Evolutionary conservation across 2,113 vertebrate species (phyloP).

Genomic region (Psammodynastes pulverulentus): DNA sequence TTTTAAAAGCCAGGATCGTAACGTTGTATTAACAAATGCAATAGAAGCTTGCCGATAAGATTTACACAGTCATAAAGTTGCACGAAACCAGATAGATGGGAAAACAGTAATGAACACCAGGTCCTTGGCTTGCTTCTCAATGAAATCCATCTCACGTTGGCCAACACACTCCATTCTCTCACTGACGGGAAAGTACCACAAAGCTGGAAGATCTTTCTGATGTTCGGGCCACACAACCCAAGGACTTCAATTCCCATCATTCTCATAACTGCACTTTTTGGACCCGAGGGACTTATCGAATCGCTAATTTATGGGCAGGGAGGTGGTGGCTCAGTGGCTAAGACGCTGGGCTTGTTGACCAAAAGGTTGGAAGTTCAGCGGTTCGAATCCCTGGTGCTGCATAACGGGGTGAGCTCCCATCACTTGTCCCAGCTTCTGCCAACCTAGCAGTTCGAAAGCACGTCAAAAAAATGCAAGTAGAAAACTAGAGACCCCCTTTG

Average conservation of each 20-base stretch:
- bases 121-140: neutral
- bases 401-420: too few species aligned
- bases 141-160: neutral
- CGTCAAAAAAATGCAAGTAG: too few species aligned
- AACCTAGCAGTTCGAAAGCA: too few species aligned
- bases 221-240: neutral
- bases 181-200: neutral
- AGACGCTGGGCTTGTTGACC: too few species aligned
- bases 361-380: too few species aligned
- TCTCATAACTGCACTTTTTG: neutral
- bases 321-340: too few species aligned
- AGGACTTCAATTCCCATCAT: neutral
- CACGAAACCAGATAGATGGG: neutral
- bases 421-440: too few species aligned
- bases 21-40: slow-evolving; percentile 24
- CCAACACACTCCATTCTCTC: slow-evolving; percentile 11
- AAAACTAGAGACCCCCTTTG: too few species aligned
- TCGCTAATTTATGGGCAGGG: neutral
- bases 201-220: neutral
- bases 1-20: neutral
- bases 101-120: slow-evolving; percentile 6
- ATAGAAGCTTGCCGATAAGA: slow-evolving; percentile 16
- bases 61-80: slow-evolving; percentile 20
- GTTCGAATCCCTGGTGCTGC: too few species aligned
- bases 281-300: neutral